phyloP scores from a whole-genome alignment of 2,113 vertebrate genomes.

The Sorex fumeus region DNA sequence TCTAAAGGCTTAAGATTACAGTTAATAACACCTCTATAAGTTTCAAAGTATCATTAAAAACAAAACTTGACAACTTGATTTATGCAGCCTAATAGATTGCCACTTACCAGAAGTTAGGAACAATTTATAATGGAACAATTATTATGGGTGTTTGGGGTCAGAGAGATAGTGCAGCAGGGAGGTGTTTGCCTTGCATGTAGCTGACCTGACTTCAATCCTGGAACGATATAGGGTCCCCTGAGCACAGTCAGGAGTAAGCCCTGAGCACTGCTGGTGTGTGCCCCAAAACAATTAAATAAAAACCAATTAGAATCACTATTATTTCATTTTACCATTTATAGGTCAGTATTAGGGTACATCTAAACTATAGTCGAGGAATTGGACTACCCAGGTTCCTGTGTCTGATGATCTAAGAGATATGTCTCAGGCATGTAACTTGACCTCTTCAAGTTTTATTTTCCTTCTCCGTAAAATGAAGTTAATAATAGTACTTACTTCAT shows the following conservation, averaged over 20 bases:
- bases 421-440: slow-evolving; percentile 17
- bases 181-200: no score
- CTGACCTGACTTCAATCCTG: no score
- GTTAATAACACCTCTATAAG: background rate
- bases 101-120: background rate
- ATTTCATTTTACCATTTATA: background rate
- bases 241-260: no score
- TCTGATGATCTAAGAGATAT: background rate
- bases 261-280: no score
- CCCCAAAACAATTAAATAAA: no score
- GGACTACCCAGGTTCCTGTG: background rate
- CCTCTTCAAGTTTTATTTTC: slow-evolving; percentile 41
- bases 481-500: slow-evolving; percentile 36
- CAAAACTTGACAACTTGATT: background rate
- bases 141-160: background rate
- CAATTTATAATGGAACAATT: background rate
- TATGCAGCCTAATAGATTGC: background rate
- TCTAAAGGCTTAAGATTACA: background rate
- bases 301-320: background rate
- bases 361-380: background rate
- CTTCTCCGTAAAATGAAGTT: slow-evolving; percentile 19
- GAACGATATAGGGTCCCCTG: no score
- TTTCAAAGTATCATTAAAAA: background rate
- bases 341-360: background rate
- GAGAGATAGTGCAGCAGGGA: no score